These are phyloP conservation scores for Charaxes varanes DNA, from an alignment of 1,140 invertebrate species.

Conservation along the genomic window DNA sequence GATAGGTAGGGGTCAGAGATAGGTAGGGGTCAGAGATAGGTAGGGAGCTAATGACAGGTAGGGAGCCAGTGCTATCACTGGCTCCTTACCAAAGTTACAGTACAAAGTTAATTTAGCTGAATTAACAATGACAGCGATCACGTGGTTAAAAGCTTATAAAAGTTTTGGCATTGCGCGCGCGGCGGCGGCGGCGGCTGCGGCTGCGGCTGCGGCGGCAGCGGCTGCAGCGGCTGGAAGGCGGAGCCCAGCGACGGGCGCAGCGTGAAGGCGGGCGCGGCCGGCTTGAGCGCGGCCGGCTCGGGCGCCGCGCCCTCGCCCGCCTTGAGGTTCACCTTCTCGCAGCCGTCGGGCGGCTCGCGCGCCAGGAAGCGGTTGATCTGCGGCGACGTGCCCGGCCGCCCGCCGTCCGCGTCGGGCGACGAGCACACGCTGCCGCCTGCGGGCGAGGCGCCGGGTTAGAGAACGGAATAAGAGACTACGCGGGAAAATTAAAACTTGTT, in stretches of 20 bases:
- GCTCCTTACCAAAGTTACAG: too few species aligned
- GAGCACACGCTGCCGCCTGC: constrained; percentile 73
- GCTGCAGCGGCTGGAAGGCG: constrained; percentile 86
- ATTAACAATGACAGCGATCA: too few species aligned
- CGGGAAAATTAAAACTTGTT: background rate
- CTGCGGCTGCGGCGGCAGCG: constrained; percentile 57
- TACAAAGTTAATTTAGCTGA: too few species aligned
- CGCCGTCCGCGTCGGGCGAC: constrained; percentile 67
- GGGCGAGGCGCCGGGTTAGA: too few species aligned
- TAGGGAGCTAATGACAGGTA: too few species aligned
- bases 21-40: too few species aligned
- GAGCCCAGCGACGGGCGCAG: constrained; percentile 87
- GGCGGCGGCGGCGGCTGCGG: constrained; percentile 50
- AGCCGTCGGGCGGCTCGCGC: constrained; percentile 90
- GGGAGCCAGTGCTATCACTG: too few species aligned
- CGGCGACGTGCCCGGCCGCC: constrained; percentile 81
- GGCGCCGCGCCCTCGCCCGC: constrained; percentile 54
- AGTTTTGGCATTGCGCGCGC: too few species aligned
- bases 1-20: too few species aligned
- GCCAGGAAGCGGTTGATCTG: constrained; percentile 89
- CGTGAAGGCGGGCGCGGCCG: constrained; percentile 81
- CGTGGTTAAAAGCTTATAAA: too few species aligned
- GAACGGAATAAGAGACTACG: constrained; percentile 18
- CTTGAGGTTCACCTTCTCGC: constrained; percentile 86
- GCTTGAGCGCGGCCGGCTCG: constrained; percentile 63